A percentile compares a stretch with the other conserved stretches of the same genome.
These are phyloP conservation scores for Ischnura elegans DNA, from an alignment of 2,888 invertebrate genomes.

Conservation along the genomic window DNA sequence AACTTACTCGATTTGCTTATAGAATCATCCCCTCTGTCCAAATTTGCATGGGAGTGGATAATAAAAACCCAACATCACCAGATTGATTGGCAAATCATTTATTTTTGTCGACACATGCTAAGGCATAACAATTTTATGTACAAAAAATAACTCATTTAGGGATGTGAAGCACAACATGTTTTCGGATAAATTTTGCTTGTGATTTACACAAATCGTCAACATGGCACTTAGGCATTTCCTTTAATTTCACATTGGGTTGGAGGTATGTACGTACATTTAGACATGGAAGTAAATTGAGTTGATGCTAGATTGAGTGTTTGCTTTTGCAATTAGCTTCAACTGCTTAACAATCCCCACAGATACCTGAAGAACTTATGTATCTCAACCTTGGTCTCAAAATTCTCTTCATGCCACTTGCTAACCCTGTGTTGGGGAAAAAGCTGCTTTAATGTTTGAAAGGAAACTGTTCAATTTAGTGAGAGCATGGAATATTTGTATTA, in stretches of 20 bases:
- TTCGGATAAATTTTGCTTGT: neutral
- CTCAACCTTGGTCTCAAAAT: no score
- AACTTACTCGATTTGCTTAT: neutral
- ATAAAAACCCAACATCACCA: neutral
- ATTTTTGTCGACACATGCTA: neutral
- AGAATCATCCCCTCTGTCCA: neutral
- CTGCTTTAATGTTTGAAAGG: no score
- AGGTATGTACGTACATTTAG: neutral
- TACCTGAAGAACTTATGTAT: neutral
- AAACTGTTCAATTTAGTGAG: no score
- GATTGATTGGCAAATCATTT: neutral
- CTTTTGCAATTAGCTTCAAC: neutral
- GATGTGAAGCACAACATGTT: neutral
- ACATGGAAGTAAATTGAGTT: neutral
- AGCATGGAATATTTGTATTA: no score
- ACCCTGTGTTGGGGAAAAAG: no score
- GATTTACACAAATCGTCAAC: neutral
- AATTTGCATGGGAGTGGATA: neutral
- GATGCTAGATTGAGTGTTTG: neutral
- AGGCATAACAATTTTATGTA: slow-evolving; percentile 14
- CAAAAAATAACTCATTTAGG: slow-evolving; percentile 10
- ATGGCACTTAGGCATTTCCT: neutral
- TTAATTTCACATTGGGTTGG: neutral
- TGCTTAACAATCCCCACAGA: neutral
- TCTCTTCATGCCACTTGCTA: no score